phyloP scores from a whole-genome alignment of 2,888 invertebrate genomes.

The Heliconius cydno region DNA sequence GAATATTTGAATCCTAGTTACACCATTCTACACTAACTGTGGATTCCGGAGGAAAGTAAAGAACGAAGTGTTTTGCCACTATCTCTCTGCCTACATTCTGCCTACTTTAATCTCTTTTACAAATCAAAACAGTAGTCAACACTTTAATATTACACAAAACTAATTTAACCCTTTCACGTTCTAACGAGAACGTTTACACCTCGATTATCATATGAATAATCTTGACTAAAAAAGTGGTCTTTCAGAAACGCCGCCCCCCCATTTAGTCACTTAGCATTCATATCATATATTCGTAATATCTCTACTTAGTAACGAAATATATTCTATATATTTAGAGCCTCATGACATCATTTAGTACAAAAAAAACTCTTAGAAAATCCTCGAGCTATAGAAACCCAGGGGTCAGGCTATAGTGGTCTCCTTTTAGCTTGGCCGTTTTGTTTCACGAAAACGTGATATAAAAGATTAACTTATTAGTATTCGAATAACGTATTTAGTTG shows the following conservation, averaged over 20 bases:
- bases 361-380: slow-evolving; percentile 53
- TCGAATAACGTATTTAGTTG: slow-evolving; percentile 63
- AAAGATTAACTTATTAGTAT: slow-evolving; percentile 83
- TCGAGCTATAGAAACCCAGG: slow-evolving; percentile 19
- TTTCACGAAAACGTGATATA: slow-evolving; percentile 81
- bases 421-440: slow-evolving; percentile 69
- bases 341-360: neutral
- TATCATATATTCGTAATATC: slow-evolving; percentile 79
- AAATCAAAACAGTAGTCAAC: neutral
- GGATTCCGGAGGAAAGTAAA: too few relatives aligned
- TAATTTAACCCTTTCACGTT: slow-evolving; percentile 37
- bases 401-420: slow-evolving; percentile 63
- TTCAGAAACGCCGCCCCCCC: slow-evolving; percentile 59
- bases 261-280: slow-evolving; percentile 75
- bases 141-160: neutral
- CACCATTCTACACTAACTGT: too few relatives aligned
- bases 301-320: slow-evolving; percentile 56
- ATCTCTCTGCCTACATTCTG: too few relatives aligned
- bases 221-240: slow-evolving; percentile 42
- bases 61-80: too few relatives aligned
- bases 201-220: slow-evolving; percentile 68
- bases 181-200: slow-evolving; percentile 52
- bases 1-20: too few relatives aligned
- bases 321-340: neutral
- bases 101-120: neutral